phyloP scores from a whole-genome alignment of 2,888 invertebrate genomes.

The Conistra vaccinii region DNA sequence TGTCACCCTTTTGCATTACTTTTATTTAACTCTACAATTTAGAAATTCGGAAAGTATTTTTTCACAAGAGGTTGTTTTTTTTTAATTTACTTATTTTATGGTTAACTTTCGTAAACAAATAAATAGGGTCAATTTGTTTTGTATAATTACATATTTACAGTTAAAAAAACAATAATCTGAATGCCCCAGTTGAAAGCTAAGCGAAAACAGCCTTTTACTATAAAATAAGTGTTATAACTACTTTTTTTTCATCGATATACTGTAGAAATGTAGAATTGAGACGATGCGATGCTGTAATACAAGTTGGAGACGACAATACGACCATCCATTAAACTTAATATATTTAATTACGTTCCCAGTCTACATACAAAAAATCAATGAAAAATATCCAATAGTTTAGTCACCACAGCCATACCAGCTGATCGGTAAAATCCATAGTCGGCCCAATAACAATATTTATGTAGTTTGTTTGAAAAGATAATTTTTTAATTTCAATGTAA shows the following conservation, averaged over 20 bases:
- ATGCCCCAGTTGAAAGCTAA: conserved; percentile 4
- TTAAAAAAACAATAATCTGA: conserved; percentile 12
- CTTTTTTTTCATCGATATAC: neutral
- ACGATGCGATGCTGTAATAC: neutral
- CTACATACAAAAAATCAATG: neutral
- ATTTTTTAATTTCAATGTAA: too few species aligned
- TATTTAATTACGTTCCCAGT: neutral
- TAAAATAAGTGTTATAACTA: neutral
- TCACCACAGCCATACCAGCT: neutral
- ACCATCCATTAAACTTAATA: neutral
- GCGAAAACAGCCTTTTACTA: conserved; percentile 1
- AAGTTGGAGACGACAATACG: neutral
- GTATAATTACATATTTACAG: conserved; percentile 47
- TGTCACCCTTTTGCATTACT: conserved; percentile 2
- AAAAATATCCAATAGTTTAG: neutral
- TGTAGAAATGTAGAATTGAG: neutral
- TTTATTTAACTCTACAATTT: conserved; percentile 6
- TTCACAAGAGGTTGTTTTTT: conserved; percentile 7
- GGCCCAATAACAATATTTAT: neutral
- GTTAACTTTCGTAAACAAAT: conserved; percentile 60
- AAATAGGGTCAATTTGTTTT: conserved; percentile 43
- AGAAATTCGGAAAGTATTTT: conserved; percentile 42
- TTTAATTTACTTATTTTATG: conserved; percentile 41
- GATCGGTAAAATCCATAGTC: neutral
- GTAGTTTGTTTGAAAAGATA: neutral